A percentile compares a stretch with the other conserved stretches of the same genome.
Conservation (phyloP, 2,888 invertebrate species). For the Caenorhabditis zanzibari region DNA sequence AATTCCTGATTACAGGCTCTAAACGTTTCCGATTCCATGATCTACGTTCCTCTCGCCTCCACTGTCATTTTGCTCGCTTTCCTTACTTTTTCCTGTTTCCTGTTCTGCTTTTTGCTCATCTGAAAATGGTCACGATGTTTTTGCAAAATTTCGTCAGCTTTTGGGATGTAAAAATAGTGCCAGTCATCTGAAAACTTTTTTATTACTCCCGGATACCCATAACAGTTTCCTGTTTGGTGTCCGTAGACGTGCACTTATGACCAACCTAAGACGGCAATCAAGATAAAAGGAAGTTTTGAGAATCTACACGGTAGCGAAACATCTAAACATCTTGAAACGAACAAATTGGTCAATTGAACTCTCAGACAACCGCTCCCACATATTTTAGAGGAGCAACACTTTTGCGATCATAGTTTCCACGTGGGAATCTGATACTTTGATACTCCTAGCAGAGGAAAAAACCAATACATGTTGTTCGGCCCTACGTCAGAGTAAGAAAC, state of each 20-base stretch:
- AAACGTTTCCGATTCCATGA: slow-evolving; percentile 38
- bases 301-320: no score
- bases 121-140: background rate
- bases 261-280: background rate
- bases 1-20: slow-evolving; percentile 61
- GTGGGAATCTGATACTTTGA: slow-evolving; percentile 56
- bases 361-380: background rate
- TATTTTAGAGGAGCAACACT: background rate
- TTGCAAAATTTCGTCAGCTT: background rate
- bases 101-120: slow-evolving; percentile 8
- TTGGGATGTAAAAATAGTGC: slow-evolving; percentile 14
- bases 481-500: slow-evolving; percentile 45
- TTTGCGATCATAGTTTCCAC: slow-evolving; percentile 34
- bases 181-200: background rate
- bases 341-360: slow-evolving; percentile 20
- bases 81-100: background rate
- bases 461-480: slow-evolving; percentile 50
- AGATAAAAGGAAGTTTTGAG: background rate
- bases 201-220: slow-evolving; percentile 20
- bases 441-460: slow-evolving; percentile 24
- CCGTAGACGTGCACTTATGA: background rate
- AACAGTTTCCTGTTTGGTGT: slow-evolving; percentile 9
- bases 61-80: background rate
- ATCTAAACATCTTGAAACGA: no score
- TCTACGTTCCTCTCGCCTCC: slow-evolving; percentile 50